Evolutionary conservation across 1,140 invertebrate genomes (phyloP).

Genomic region (Lutraria rhynchaena): DNA sequence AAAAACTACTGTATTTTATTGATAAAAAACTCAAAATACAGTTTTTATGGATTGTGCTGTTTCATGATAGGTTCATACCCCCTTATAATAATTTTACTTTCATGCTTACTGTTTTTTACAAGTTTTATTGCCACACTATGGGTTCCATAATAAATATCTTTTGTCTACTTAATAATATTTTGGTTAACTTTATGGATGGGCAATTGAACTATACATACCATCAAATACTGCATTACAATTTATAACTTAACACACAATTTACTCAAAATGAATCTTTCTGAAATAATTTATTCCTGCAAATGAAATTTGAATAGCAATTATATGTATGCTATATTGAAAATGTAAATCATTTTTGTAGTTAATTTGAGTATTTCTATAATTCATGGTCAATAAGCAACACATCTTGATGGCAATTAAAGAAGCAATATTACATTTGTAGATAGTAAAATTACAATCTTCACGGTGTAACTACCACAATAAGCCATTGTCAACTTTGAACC

Average conservation of each 20-base stretch:
- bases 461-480: slow-evolving; percentile 12
- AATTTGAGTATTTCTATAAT: neutral
- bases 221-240: slow-evolving; percentile 3
- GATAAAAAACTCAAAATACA: too few species aligned
- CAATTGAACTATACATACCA: too few species aligned
- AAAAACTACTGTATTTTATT: neutral
- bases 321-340: slow-evolving; percentile 4
- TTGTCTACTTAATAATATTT: too few species aligned
- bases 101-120: too few species aligned
- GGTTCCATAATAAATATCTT: too few species aligned
- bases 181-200: too few species aligned
- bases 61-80: too few species aligned
- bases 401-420: slow-evolving; percentile 18
- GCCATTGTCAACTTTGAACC: neutral
- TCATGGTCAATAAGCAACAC: neutral
- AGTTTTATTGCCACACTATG: too few species aligned
- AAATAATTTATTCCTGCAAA: neutral
- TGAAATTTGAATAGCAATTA: slow-evolving; percentile 4
- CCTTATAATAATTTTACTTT: too few species aligned
- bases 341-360: slow-evolving; percentile 5
- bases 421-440: slow-evolving; percentile 30
- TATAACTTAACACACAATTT: neutral
- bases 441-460: slow-evolving; percentile 34
- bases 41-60: too few species aligned
- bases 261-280: neutral